Conservation (phyloP, 2,797 vertebrate species). For the Paratrypauchen microcephalus region DNA sequence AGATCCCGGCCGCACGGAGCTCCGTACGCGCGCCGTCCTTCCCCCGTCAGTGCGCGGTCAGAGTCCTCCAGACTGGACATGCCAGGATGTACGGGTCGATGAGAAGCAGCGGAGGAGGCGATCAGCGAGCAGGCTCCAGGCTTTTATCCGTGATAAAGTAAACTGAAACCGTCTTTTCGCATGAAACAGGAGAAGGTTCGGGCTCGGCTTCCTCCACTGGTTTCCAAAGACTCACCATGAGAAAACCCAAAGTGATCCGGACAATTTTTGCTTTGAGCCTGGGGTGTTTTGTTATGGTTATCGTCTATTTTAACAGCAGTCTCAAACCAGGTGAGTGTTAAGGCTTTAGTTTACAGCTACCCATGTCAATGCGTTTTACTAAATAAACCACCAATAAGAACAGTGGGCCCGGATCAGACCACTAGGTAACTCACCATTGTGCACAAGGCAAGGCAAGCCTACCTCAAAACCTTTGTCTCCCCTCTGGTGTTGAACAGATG, state of each 20-base stretch:
- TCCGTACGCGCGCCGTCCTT: background rate
- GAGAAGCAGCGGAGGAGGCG: conserved; percentile 26
- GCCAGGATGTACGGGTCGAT: conserved; percentile 49
- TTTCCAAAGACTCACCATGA: conserved; percentile 73
- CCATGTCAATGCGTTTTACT: background rate
- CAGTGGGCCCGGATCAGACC: conserved; percentile 1
- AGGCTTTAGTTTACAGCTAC: background rate
- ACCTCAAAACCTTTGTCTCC: conserved; percentile 5
- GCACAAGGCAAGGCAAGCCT: no score
- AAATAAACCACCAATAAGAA: background rate
- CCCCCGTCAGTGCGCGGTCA: background rate
- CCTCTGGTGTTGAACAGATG: background rate
- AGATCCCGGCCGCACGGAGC: background rate
- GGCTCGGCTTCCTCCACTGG: conserved; percentile 9
- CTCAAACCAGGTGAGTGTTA: conserved; percentile 79
- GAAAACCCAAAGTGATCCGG: conserved; percentile 72
- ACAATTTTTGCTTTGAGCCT: conserved; percentile 78
- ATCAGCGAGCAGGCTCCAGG: conserved; percentile 41
- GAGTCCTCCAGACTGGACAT: conserved; percentile 28
- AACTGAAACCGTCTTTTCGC: conserved; percentile 21
- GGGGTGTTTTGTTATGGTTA: conserved; percentile 80
- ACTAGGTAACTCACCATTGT: conserved; percentile 1
- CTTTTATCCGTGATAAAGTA: conserved; percentile 47
- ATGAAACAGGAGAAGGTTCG: conserved; percentile 38
- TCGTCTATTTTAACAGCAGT: conserved; percentile 84